Conservation (phyloP, 2,797 vertebrate species). For the Cephalopachus bancanus region DNA sequence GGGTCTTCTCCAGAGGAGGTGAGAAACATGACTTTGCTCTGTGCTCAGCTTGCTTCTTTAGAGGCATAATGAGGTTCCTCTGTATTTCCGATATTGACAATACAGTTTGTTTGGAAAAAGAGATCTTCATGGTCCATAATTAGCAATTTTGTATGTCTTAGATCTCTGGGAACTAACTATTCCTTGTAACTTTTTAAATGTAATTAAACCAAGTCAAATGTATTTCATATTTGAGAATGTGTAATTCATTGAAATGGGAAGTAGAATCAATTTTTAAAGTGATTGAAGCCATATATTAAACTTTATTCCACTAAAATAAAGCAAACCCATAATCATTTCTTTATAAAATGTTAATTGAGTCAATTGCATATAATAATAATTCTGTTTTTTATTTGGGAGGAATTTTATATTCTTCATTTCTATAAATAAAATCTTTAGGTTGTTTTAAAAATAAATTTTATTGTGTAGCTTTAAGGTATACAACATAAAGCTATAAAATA, state of each 20-base stretch:
- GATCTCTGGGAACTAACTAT: background rate
- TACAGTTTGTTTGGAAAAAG: conserved; percentile 17
- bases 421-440: background rate
- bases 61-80: background rate
- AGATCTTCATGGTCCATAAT: background rate
- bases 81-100: background rate
- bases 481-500: background rate
- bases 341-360: background rate
- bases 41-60: background rate
- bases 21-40: background rate
- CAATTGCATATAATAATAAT: background rate
- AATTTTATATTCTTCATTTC: background rate
- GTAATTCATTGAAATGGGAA: background rate
- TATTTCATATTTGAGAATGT: background rate
- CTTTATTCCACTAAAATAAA: background rate
- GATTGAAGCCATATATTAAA: background rate
- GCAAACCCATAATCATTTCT: background rate
- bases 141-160: background rate
- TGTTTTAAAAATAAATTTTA: background rate
- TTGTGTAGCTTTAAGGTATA: background rate
- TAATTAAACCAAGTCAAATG: background rate
- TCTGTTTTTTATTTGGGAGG: background rate
- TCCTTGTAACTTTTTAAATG: background rate
- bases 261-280: background rate
- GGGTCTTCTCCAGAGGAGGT: background rate